Evolutionary conservation across 2,888 invertebrate genomes (phyloP).

Genomic region (Psococerastis gibbosa): DNA sequence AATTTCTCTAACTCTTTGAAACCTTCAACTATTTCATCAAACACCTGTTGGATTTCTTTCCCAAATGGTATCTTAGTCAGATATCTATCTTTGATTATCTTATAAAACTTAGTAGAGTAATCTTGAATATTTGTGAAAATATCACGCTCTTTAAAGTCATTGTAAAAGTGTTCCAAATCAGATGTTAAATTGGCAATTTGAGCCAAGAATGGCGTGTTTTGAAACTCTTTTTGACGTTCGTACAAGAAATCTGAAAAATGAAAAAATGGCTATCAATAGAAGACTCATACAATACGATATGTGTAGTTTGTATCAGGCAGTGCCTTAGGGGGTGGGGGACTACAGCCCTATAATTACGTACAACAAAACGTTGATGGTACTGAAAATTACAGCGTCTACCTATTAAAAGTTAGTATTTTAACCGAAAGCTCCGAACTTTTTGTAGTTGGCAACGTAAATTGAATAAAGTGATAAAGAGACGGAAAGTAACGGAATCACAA

Average conservation of each 20-base stretch:
- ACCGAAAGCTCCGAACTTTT: too few species aligned
- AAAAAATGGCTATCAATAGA: slow-evolving; percentile 8
- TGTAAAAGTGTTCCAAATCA: slow-evolving; percentile 58
- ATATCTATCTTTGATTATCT: slow-evolving; percentile 45
- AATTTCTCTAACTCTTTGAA: slow-evolving; percentile 39
- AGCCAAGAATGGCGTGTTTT: slow-evolving; percentile 62
- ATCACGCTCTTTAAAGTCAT: slow-evolving; percentile 57
- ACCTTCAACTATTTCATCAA: slow-evolving; percentile 40
- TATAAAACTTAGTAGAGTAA: slow-evolving; percentile 45
- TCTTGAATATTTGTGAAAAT: slow-evolving; percentile 59
- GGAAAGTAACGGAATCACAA: too few species aligned
- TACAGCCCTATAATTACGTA: too few species aligned
- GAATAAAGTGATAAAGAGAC: too few species aligned
- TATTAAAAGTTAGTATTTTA: too few species aligned
- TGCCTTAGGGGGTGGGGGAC: too few species aligned
- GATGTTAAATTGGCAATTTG: slow-evolving; percentile 61
- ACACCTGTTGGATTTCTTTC: slow-evolving; percentile 40
- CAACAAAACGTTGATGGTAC: too few species aligned
- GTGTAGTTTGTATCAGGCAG: too few species aligned
- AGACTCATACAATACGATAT: too few species aligned
- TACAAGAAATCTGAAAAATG: slow-evolving; percentile 49
- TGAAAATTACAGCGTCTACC: too few species aligned
- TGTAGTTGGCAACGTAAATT: too few species aligned
- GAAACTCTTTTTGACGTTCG: slow-evolving; percentile 55
- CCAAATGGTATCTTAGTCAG: slow-evolving; percentile 47